Conservation (phyloP, 2,888 invertebrate species). For the Digitonthophagus gazella region DNA sequence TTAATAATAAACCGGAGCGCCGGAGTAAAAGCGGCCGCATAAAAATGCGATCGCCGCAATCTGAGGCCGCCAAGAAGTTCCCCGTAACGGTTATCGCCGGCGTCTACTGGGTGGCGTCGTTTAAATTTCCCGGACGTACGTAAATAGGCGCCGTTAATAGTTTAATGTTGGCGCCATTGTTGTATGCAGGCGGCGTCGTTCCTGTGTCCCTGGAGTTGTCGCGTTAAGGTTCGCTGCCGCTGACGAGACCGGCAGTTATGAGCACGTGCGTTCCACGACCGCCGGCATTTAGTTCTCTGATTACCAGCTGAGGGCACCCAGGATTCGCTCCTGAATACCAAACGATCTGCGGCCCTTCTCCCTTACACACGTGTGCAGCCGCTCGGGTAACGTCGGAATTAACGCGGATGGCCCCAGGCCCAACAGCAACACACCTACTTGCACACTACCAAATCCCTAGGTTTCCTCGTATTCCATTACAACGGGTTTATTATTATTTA, state of each 20-base stretch:
- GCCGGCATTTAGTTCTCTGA: conserved; percentile 44
- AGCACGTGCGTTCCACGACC: conserved; percentile 44
- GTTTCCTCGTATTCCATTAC: background rate
- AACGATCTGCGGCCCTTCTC: conserved; percentile 31
- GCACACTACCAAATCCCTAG: background rate
- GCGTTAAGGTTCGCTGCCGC: conserved; percentile 40
- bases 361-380: conserved; percentile 25
- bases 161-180: conserved; percentile 39
- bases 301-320: conserved; percentile 41
- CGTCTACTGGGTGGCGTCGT: background rate
- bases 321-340: conserved; percentile 40
- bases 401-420: background rate
- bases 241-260: conserved; percentile 43
- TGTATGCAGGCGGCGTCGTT: conserved; percentile 40
- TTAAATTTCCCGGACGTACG: conserved; percentile 32
- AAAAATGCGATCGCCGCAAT: conserved; percentile 14
- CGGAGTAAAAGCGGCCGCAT: background rate
- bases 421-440: background rate
- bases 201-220: conserved; percentile 37
- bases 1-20: conserved; percentile 8
- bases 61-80: conserved; percentile 5
- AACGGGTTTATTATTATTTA: background rate
- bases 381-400: conserved; percentile 18
- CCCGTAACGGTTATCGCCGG: background rate
- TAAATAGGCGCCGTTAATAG: conserved; percentile 44